These are phyloP conservation scores for Macaria liturata DNA, from an alignment of 2,888 invertebrate species.

Conservation along the genomic window DNA sequence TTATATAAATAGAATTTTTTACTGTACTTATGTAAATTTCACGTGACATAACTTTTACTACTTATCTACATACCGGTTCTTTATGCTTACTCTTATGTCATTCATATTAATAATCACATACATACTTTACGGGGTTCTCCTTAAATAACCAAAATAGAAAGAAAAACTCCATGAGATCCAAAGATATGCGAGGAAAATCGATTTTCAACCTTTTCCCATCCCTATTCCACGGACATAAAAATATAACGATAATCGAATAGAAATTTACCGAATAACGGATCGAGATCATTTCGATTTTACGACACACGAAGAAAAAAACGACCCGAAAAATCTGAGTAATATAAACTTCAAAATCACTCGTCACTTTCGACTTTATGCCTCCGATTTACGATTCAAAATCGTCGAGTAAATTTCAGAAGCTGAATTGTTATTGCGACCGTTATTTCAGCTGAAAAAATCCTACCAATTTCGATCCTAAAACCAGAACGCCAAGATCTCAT, in stretches of 20 bases:
- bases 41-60: too few relatives aligned
- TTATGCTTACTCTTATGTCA: too few relatives aligned
- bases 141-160: conserved; percentile 18
- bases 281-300: conserved; percentile 55
- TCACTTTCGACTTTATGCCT: conserved; percentile 13
- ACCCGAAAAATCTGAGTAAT: conserved; percentile 52
- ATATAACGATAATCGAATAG: conserved; percentile 60
- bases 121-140: too few relatives aligned
- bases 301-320: conserved; percentile 61
- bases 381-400: conserved; percentile 20
- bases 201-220: conserved; percentile 27
- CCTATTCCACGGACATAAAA: conserved; percentile 37
- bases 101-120: too few relatives aligned
- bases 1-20: too few relatives aligned
- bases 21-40: too few relatives aligned
- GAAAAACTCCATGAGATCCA: too few relatives aligned
- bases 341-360: conserved; percentile 46
- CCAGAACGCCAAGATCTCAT: neutral
- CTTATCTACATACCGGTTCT: too few relatives aligned
- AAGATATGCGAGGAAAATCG: neutral
- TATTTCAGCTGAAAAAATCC: neutral
- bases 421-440: neutral
- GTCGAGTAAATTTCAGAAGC: neutral
- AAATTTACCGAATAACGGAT: conserved; percentile 61
- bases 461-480: neutral